These are phyloP conservation scores for Reticulitermes lucifugus DNA, from an alignment of 2,888 invertebrate species.

Conservation along the genomic window DNA sequence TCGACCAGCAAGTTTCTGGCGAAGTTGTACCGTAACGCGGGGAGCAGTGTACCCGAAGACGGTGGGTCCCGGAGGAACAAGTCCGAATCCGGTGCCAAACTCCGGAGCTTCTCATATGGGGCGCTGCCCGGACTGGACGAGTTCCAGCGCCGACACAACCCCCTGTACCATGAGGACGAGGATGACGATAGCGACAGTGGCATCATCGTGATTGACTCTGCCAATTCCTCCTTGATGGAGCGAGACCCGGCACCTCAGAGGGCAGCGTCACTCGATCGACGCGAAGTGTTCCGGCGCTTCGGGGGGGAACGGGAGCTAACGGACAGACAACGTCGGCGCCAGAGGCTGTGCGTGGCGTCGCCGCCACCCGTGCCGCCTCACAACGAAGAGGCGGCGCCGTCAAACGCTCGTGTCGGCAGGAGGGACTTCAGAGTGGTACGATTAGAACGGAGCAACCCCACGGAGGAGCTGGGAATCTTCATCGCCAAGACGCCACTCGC, in stretches of 20 bases:
- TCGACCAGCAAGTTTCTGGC: constrained; percentile 77
- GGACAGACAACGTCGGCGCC: constrained; percentile 47
- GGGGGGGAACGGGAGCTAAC: constrained; percentile 54
- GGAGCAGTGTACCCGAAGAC: background rate
- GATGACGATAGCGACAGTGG: constrained; percentile 70
- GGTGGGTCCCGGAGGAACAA: background rate
- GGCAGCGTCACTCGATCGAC: constrained; percentile 69
- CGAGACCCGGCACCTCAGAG: constrained; percentile 60
- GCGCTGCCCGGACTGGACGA: constrained; percentile 79
- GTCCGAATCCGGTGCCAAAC: constrained; percentile 55
- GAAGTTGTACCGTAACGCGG: constrained; percentile 70
- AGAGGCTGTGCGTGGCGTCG: constrained; percentile 31
- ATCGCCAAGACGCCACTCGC: constrained; percentile 75
- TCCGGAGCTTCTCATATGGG: constrained; percentile 81
- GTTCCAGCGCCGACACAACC: constrained; percentile 69
- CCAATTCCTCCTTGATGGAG: constrained; percentile 74
- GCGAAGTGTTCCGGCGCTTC: constrained; percentile 66
- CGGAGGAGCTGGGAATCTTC: constrained; percentile 78
- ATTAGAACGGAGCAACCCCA: constrained; percentile 68
- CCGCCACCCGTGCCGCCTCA: constrained; percentile 63
- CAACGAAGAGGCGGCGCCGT: constrained; percentile 59
- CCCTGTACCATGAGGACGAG: constrained; percentile 72
- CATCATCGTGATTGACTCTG: constrained; percentile 77
- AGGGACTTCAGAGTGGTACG: constrained; percentile 65
- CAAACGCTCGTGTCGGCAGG: background rate